phyloP scores from a whole-genome alignment of 2,113 vertebrate species.

The Monopterus albus region DNA sequence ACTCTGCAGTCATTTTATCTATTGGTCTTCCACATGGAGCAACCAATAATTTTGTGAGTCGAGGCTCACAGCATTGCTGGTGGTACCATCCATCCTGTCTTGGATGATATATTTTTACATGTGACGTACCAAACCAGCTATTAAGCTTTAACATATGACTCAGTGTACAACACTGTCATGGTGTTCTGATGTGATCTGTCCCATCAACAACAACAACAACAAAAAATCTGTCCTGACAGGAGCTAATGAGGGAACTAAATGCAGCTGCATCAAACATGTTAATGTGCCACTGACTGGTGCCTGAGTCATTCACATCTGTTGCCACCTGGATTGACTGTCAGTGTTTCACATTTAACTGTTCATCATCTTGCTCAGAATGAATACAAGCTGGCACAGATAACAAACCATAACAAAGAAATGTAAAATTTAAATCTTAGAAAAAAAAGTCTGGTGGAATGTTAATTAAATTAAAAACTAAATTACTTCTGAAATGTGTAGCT shows the following conservation, averaged over 20 bases:
- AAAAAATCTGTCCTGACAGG: constrained; percentile 38
- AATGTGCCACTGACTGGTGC: constrained; percentile 29
- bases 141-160: constrained; percentile 39
- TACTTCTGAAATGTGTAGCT: background rate
- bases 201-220: constrained; percentile 22
- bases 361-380: constrained; percentile 16
- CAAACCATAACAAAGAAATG: background rate
- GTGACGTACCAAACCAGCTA: constrained; percentile 25
- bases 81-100: background rate
- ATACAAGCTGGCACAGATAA: background rate
- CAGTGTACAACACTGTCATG: constrained; percentile 10
- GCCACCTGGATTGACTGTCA: constrained; percentile 24
- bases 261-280: constrained; percentile 52
- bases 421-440: too few species aligned
- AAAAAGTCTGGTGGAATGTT: too few species aligned
- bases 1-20: background rate
- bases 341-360: constrained; percentile 1
- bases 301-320: constrained; percentile 61
- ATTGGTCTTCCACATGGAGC: background rate
- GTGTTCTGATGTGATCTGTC: constrained; percentile 24
- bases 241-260: constrained; percentile 57
- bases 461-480: background rate
- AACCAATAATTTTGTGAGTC: background rate
- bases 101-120: constrained; percentile 22
- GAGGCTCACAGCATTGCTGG: background rate